Evolutionary conservation across 1,140 invertebrate genomes (phyloP), one percentile per base, ranked within the genome.

Genomic region (Drosophila nannoptera): DNA sequence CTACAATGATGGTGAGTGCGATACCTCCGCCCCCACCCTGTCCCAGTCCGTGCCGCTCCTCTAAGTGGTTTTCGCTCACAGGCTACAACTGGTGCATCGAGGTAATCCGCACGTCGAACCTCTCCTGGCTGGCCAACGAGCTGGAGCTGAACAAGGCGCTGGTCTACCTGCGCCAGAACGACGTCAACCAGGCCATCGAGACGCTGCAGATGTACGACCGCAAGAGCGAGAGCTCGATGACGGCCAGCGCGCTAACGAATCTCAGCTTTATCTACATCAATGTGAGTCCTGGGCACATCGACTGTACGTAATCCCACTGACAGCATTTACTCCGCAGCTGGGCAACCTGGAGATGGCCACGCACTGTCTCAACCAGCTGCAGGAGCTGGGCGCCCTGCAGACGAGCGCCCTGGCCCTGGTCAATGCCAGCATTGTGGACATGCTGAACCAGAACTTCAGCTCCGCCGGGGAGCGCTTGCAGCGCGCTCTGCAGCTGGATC

Each of bases 71-170:
- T 22, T 22, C 1, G 22, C 22, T 22, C 14, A 14, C 49, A 93
- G 93, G 92, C 16, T 93, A 93, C 76, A 92, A 93, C 69, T 94
- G 93, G 95, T 96, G 94, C 87, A 92, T 95, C 12, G 93, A 94
- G 73, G 90, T 93, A 49, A 96, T 98, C 45, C 96, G 95, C 89
- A 96, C 95, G 1, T 93, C 94, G 33, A 90, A 91, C 65, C 95
- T 96, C 80, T 91, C 94, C 7, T 91, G 93, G 71, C 87, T 98
- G 33, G 96, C 96, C 12, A 94, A 95, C 75, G 96, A 98, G 90
- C 90, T 98, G 56, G 97, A 98, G 90, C 96, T 99, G 63, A 97
- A 97, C 88, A 98, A 98, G 90, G 97, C 97, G 0, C 93, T 97
- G 50, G 96, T 97, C 87, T 96, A 94, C 89, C 90, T 99, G 11